Evolutionary conservation across 2,888 invertebrate genomes (phyloP).

Genomic region (Willowsia nigromaculata): DNA sequence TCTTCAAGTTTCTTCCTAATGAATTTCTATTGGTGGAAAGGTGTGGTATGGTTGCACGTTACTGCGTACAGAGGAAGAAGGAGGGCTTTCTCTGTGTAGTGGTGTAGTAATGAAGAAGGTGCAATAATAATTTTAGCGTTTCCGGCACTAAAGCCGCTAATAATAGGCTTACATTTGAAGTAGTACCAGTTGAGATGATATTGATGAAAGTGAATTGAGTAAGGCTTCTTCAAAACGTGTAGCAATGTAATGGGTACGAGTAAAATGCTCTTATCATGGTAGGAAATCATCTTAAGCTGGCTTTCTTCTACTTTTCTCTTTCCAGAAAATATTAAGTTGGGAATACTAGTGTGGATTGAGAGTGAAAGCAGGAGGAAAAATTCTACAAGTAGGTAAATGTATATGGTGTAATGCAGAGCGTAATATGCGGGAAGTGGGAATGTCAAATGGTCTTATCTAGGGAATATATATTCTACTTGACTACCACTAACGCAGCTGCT

Average conservation of each 20-base stretch:
- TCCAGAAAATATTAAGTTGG: neutral
- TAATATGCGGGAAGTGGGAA: neutral
- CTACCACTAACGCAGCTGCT: neutral
- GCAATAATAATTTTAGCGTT: conserved; percentile 22
- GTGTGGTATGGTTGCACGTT: neutral
- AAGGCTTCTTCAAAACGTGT: neutral
- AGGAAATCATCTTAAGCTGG: conserved; percentile 6
- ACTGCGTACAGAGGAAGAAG: neutral
- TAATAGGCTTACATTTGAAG: conserved; percentile 15
- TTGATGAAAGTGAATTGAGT: neutral
- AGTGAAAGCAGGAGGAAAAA: neutral
- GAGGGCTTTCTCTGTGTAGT: neutral
- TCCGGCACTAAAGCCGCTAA: neutral
- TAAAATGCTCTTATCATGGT: conserved; percentile 41
- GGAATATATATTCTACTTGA: neutral
- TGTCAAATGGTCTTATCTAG: conserved; percentile 11
- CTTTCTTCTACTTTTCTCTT: neutral
- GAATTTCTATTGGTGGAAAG: conserved; percentile 48
- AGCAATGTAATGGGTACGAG: conserved; percentile 14
- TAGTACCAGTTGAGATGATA: neutral
- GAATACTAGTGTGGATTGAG: neutral
- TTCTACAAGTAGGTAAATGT: neutral
- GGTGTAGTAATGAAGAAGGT: conserved; percentile 11
- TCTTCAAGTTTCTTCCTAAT: conserved; percentile 33
- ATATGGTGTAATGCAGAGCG: neutral